These are phyloP conservation scores for Callithrix jacchus DNA, from an alignment of 2,113 vertebrate species.

Conservation along the genomic window DNA sequence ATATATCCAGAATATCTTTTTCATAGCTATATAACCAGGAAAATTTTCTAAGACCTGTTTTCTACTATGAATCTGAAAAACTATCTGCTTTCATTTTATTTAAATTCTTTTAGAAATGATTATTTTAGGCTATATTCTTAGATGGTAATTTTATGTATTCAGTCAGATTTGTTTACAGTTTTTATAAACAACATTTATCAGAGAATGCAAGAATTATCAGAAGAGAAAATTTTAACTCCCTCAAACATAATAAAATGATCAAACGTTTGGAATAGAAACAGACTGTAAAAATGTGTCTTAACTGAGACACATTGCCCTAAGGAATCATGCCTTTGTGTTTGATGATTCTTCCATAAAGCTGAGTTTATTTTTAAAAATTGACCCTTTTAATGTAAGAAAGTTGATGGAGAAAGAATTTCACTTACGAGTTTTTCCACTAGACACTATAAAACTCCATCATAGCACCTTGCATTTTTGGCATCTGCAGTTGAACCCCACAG, in stretches of 20 bases:
- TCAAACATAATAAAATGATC: slow-evolving; percentile 79
- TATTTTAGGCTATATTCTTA: slow-evolving; percentile 79
- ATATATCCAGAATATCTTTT: slow-evolving; percentile 75
- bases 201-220: slow-evolving; percentile 68
- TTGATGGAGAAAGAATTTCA: slow-evolving; percentile 59
- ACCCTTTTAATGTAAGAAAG: slow-evolving; percentile 55
- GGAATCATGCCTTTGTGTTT: background rate
- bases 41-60: slow-evolving; percentile 70
- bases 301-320: slow-evolving; percentile 39
- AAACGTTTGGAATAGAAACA: slow-evolving; percentile 70
- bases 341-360: slow-evolving; percentile 34
- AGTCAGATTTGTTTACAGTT: slow-evolving; percentile 73
- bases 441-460: slow-evolving; percentile 49
- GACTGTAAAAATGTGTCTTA: slow-evolving; percentile 63
- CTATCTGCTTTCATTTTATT: slow-evolving; percentile 70
- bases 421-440: slow-evolving; percentile 54
- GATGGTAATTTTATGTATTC: slow-evolving; percentile 70
- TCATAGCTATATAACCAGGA: slow-evolving; percentile 71
- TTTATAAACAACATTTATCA: slow-evolving; percentile 82
- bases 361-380: slow-evolving; percentile 70
- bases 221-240: slow-evolving; percentile 75
- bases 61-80: slow-evolving; percentile 69
- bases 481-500: background rate
- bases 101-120: slow-evolving; percentile 79
- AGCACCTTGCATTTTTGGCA: slow-evolving; percentile 65